Evolutionary conservation across 2,888 invertebrate genomes (phyloP).

Genomic region (Bedellia somnulentella): DNA sequence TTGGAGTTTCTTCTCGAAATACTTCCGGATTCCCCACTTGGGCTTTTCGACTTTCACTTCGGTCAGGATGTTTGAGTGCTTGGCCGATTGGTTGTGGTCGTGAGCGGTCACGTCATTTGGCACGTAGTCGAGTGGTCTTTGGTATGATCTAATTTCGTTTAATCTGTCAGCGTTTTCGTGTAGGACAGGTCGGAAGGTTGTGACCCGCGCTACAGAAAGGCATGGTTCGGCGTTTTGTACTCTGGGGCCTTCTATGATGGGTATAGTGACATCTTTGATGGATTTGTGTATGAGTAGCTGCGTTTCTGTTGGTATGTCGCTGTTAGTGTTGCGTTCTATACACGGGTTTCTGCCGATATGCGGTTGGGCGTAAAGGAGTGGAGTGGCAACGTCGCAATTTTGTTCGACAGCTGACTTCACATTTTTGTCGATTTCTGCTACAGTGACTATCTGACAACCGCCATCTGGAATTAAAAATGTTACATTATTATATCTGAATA

Average conservation of each 20-base stretch:
- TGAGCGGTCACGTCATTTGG: constrained; percentile 69
- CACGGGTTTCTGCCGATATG: constrained; percentile 79
- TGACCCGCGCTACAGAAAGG: constrained; percentile 33
- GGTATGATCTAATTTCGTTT: constrained; percentile 39
- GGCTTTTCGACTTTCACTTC: constrained; percentile 33
- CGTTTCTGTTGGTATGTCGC: constrained; percentile 38
- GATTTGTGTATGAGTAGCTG: constrained; percentile 65
- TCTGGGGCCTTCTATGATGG: constrained; percentile 14
- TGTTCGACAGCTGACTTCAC: constrained; percentile 26
- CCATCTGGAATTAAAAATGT: too few species aligned
- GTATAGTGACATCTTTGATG: constrained; percentile 52
- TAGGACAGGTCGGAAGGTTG: constrained; percentile 17
- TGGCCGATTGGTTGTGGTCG: constrained; percentile 28
- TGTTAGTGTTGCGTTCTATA: constrained; percentile 68
- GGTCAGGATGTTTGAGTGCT: constrained; percentile 45
- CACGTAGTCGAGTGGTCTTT: constrained; percentile 63
- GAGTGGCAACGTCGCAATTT: constrained; percentile 38
- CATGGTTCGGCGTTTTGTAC: constrained; percentile 27
- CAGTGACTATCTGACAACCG: too few species aligned
- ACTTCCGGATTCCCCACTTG: constrained; percentile 39
- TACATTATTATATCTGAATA: too few species aligned
- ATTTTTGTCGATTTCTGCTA: constrained; percentile 34
- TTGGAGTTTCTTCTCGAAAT: constrained; percentile 36
- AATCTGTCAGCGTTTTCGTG: constrained; percentile 27
- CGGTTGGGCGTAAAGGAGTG: constrained; percentile 66